Base-by-base conservation (phyloP, 2,113 vertebrate genomes). In the Cranoglanis bouderius region DNA sequence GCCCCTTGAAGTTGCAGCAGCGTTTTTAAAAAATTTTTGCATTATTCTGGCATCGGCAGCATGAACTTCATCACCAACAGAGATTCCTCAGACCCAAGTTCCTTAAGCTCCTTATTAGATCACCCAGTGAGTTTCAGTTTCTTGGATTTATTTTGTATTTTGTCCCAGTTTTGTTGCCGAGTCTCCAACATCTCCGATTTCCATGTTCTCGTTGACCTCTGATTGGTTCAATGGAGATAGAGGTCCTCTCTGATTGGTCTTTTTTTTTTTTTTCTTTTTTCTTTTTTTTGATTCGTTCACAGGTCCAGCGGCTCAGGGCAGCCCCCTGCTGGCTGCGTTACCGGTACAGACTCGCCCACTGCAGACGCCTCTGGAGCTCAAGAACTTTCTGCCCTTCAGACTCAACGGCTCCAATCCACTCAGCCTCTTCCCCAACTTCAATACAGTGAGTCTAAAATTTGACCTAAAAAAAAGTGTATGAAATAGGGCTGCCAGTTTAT, bases 371-470 rank as follows among this genome's bases (percentile, higher is more conserved):
- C 93, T 99, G 96, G 97, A 99, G 94, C 96, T 99, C 94, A 99
- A 99, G 93, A 97, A 98, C 93, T 97, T 99, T 92, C 95, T 99
- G 92, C 96, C 98, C 83, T 97, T 99, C 93, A 96, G 98, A 92
- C 95, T 98, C 95, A 98, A 97, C 93, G 95, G 97, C 87, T 95
- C 97, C 0, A 93, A 97, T 1, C 97, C 97, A 0, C 97, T 99
- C 94, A 98, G 95, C 95, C 96, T 99, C 89, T 99, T 99, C 91
- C 97, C 98, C 90, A 98, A 97, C 95, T 99, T 99, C 95, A 99
- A 96, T 94, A 95, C 96, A 92, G 98, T 99, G 94, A 91, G 96
- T 89, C 24, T 14, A 13, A 26, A 6, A 13, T 38, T 24, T 81
- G 16, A 19, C 32, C 8, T 72, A n/a, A n/a, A 14, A 51, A 19